phyloP scores from a whole-genome alignment of 2,888 invertebrate species.

The Zele albiditarsus region DNA sequence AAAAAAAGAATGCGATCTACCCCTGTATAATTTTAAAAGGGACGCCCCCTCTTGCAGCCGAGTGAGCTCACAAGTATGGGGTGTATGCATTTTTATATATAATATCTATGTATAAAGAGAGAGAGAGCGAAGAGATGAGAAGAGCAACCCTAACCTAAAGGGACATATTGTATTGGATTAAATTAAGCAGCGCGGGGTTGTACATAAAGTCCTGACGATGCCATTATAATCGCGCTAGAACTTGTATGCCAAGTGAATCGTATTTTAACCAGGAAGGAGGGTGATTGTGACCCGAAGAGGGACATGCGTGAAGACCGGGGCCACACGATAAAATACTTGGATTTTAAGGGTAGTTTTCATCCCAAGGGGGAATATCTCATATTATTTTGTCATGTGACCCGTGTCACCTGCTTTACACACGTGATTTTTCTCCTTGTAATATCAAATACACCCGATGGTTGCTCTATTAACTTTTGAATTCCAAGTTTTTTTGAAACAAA shows the following conservation, averaged over 20 bases:
- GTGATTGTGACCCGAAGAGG: conserved; percentile 37
- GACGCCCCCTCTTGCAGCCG: conserved; percentile 56
- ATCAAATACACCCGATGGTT: conserved; percentile 40
- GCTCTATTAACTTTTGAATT: too few relatives aligned
- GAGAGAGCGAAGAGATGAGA: background rate
- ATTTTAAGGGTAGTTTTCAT: conserved; percentile 11
- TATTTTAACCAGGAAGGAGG: conserved; percentile 56
- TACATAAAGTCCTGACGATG: conserved; percentile 53
- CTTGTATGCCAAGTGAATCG: conserved; percentile 71
- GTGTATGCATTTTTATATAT: conserved; percentile 27
- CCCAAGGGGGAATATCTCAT: conserved; percentile 37
- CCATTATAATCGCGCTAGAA: conserved; percentile 63
- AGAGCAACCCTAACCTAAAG: conserved; percentile 46
- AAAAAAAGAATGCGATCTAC: conserved; percentile 67
- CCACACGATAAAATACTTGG: conserved; percentile 37
- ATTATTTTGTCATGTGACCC: conserved; percentile 66
- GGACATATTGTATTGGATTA: conserved; percentile 72
- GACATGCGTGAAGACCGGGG: conserved; percentile 30
- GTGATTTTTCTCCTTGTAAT: conserved; percentile 52
- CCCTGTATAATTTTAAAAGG: conserved; percentile 56
- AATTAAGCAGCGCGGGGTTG: conserved; percentile 66
- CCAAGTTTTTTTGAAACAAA: too few relatives aligned
- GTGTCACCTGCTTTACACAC: conserved; percentile 64
- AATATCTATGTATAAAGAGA: conserved; percentile 8
- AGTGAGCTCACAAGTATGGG: conserved; percentile 24